These are phyloP conservation scores for Coturnix japonica DNA, from an alignment of 2,113 vertebrate genomes.

Conservation along the genomic window DNA sequence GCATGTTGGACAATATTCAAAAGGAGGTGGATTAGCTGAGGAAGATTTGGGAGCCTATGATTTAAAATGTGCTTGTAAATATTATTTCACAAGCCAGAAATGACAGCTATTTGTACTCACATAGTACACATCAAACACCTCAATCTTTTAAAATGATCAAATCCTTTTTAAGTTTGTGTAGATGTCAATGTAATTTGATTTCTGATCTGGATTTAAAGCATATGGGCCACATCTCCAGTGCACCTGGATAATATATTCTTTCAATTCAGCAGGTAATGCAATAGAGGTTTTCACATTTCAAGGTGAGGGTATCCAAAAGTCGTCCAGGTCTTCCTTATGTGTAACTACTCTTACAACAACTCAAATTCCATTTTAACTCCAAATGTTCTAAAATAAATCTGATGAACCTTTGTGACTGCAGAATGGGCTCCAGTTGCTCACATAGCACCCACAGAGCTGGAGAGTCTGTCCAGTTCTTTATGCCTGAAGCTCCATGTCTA, in stretches of 20 bases:
- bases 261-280: accelerated
- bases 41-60: accelerated
- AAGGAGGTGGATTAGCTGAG: background rate
- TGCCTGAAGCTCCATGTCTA: background rate
- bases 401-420: background rate
- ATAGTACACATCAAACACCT: background rate
- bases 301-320: background rate
- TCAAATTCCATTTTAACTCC: background rate
- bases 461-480: background rate
- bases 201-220: background rate
- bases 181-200: background rate
- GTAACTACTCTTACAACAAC: background rate
- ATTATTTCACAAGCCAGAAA: background rate
- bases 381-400: too few species aligned
- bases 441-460: background rate
- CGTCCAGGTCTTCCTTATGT: accelerated
- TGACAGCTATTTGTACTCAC: accelerated
- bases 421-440: background rate
- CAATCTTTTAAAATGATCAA: accelerated
- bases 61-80: background rate
- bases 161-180: accelerated
- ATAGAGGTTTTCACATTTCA: accelerated
- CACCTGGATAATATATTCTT: background rate
- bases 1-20: background rate
- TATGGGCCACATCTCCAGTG: accelerated